phyloP scores from a whole-genome alignment of 2,888 invertebrate genomes.

The Steromphala cineraria region DNA sequence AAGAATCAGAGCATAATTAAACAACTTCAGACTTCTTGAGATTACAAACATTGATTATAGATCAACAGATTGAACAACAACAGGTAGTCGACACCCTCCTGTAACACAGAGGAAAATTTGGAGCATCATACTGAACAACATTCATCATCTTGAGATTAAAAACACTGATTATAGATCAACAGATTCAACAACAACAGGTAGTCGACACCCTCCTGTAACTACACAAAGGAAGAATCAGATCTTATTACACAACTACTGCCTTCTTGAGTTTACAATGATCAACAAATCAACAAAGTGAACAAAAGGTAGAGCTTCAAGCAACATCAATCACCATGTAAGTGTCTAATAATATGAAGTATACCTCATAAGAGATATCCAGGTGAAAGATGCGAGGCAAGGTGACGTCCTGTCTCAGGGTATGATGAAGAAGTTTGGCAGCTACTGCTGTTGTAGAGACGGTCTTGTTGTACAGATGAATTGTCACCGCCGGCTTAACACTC shows the following conservation, averaged over 20 bases:
- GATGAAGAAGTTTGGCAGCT: conserved; percentile 31
- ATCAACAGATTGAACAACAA: too few relatives aligned
- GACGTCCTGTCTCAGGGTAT: conserved; percentile 22
- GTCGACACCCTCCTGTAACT: conserved; percentile 65
- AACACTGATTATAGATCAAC: too few relatives aligned
- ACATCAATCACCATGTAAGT: too few relatives aligned
- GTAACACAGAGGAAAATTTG: too few relatives aligned
- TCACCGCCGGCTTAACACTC: not conserved
- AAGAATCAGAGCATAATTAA: too few relatives aligned
- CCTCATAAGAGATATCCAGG: conserved; percentile 59
- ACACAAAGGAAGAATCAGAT: not conserved
- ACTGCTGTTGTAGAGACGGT: conserved; percentile 25
- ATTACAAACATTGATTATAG: too few relatives aligned
- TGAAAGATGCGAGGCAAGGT: conserved; percentile 45
- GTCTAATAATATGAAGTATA: not conserved
- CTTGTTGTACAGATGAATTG: conserved; percentile 29
- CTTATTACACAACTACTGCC: not conserved
- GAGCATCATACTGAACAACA: too few relatives aligned
- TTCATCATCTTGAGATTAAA: too few relatives aligned
- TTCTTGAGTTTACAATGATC: not conserved
- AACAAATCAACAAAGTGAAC: too few relatives aligned
- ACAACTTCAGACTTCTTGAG: too few relatives aligned
- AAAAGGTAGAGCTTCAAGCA: too few relatives aligned
- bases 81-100: too few relatives aligned
- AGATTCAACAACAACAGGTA: conserved; percentile 63